Evolutionary conservation across 2,797 vertebrate genomes (phyloP).

Genomic region (Etheostoma nigrum): DNA sequence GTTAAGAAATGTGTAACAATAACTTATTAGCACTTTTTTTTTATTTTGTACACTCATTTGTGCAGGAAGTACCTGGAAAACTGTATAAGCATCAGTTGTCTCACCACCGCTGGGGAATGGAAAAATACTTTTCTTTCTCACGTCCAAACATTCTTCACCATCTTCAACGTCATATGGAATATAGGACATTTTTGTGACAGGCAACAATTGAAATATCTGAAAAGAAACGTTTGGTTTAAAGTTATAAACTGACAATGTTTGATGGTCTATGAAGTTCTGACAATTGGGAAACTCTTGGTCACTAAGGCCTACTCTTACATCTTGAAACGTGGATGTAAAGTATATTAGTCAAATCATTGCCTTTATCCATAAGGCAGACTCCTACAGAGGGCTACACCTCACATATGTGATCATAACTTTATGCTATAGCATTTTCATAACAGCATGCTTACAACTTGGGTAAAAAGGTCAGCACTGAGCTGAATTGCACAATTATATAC

Average conservation of each 20-base stretch:
- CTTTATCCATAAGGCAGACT: background rate
- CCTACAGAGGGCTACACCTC: background rate
- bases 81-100: conserved; percentile 25
- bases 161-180: conserved; percentile 52
- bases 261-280: background rate
- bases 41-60: too few relatives aligned
- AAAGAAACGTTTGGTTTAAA: conserved; percentile 2
- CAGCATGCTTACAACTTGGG: background rate
- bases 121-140: conserved; percentile 44
- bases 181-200: background rate
- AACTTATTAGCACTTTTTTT: accelerated
- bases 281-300: background rate
- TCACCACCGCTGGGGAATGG: background rate
- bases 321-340: background rate
- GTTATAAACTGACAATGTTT: background rate
- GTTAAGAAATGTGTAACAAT: background rate
- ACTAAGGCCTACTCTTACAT: background rate
- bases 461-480: background rate
- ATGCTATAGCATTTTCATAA: background rate
- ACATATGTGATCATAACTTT: background rate
- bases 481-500: too few relatives aligned
- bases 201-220: conserved; percentile 72
- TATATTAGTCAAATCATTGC: background rate
- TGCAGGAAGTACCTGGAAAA: conserved; percentile 60
- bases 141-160: conserved; percentile 32